Conservation (phyloP, 2,113 vertebrate genomes). For the Anolis carolinensis region DNA sequence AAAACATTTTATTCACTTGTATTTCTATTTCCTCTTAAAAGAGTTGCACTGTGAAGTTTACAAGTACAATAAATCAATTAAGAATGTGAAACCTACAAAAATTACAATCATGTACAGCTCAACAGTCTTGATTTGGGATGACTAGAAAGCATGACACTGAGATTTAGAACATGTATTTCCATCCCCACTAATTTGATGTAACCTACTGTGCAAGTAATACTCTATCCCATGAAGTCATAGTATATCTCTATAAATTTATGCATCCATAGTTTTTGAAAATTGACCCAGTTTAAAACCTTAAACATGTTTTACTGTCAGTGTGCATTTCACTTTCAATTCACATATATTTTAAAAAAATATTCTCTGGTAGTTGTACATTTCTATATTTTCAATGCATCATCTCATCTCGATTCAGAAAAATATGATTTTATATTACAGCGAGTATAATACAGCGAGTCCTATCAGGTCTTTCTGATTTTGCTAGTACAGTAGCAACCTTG, state of each 20-base stretch:
- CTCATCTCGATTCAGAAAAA: neutral
- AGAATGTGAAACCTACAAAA: neutral
- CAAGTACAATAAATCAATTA: neutral
- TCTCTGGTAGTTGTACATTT: neutral
- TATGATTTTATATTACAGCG: no score
- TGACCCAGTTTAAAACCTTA: neutral
- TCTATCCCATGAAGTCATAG: neutral
- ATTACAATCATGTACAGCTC: neutral
- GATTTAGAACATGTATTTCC: neutral
- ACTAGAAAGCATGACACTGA: neutral
- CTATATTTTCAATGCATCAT: neutral
- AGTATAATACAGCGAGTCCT: neutral
- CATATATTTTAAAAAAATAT: no score
- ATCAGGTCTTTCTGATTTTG: neutral
- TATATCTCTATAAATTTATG: neutral
- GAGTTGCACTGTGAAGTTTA: neutral
- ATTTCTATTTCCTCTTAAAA: neutral
- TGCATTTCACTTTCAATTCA: no score
- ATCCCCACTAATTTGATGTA: neutral
- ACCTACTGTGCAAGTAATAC: neutral
- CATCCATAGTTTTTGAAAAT: neutral
- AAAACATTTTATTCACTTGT: neutral
- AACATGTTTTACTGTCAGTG: neutral
- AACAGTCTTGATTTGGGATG: neutral
- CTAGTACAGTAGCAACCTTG: neutral